Evolutionary conservation across 2,797 vertebrate genomes (phyloP).

Genomic region (Poecile montanus): DNA sequence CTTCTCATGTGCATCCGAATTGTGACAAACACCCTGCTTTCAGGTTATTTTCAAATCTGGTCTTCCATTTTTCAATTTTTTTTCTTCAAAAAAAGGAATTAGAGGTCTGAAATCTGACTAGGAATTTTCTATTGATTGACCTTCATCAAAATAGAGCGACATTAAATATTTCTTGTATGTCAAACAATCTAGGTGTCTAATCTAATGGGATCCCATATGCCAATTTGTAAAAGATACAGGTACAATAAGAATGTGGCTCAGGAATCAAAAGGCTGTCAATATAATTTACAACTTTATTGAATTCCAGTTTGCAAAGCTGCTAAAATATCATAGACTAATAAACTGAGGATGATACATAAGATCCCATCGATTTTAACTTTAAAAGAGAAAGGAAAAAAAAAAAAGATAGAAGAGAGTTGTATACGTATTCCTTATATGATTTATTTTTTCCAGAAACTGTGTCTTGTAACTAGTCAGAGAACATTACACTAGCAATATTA

Average conservation of each 20-base stretch:
- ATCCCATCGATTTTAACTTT: neutral
- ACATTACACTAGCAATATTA: neutral
- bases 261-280: constrained; percentile 61
- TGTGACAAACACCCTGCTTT: neutral
- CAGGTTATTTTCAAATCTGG: neutral
- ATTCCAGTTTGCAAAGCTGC: constrained; percentile 22
- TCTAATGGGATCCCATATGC: constrained; percentile 45
- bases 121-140: constrained; percentile 44
- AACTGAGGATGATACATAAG: neutral
- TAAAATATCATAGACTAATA: constrained; percentile 55
- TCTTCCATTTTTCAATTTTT: neutral
- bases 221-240: constrained; percentile 59
- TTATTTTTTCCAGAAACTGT: neutral
- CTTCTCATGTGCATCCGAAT: neutral
- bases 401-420: rapidly evolving
- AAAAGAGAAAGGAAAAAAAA: neutral
- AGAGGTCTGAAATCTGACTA: neutral
- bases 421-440: neutral
- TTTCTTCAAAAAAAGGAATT: neutral
- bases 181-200: constrained; percentile 39
- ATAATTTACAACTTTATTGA: constrained; percentile 60
- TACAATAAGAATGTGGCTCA: constrained; percentile 68
- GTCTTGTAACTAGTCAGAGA: neutral
- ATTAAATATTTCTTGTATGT: constrained; percentile 58
- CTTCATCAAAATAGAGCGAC: constrained; percentile 52